phyloP scores from a whole-genome alignment of 2,113 vertebrate genomes.

The Cricetomys ansorgei region DNA sequence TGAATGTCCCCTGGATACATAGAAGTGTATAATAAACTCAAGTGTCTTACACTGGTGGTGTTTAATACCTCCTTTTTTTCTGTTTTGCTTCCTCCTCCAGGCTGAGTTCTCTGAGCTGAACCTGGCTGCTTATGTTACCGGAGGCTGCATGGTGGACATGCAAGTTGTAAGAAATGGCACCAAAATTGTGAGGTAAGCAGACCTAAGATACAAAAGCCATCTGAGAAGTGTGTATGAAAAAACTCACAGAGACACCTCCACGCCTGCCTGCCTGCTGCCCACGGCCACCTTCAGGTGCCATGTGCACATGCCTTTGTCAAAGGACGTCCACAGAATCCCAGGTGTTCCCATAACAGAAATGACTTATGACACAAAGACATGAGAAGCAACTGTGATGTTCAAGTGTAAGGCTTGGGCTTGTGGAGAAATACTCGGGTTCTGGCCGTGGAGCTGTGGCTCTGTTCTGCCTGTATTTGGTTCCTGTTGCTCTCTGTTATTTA shows the following conservation, averaged over 20 bases:
- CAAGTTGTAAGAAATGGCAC: constrained; percentile 93
- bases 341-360: background rate
- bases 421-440: background rate
- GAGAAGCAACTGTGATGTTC: background rate
- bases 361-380: background rate
- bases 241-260: background rate
- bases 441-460: background rate
- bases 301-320: rapidly evolving
- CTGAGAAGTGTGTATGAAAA: background rate
- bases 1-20: background rate
- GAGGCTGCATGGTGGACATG: constrained; percentile 97
- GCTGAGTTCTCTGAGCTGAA: constrained; percentile 98
- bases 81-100: constrained; percentile 83
- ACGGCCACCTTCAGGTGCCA: rapidly evolving
- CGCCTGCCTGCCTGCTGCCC: background rate
- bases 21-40: rapidly evolving
- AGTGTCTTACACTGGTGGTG: background rate
- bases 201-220: background rate
- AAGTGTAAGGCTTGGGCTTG: background rate
- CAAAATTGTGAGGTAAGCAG: constrained; percentile 95
- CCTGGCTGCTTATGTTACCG: constrained; percentile 92
- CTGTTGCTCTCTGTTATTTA: background rate
- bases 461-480: background rate
- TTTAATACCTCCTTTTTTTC: constrained; percentile 19
- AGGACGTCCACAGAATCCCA: no score